Evolutionary conservation across 2,113 vertebrate genomes (phyloP).

Genomic region (Gallinago paraguaiae): DNA sequence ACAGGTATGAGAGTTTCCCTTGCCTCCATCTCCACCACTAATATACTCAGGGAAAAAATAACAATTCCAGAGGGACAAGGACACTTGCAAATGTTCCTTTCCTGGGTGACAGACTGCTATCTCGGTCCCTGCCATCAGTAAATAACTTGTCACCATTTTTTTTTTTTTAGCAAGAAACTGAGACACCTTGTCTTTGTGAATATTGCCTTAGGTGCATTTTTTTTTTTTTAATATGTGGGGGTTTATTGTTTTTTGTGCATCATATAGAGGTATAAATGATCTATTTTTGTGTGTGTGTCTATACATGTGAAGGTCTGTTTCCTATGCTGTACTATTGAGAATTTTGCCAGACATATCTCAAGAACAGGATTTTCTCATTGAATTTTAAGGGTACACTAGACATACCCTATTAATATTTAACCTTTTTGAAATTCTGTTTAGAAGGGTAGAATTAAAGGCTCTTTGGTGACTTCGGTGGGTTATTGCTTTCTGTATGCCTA

Average conservation of each 20-base stretch:
- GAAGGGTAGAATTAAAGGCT: neutral
- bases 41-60: neutral
- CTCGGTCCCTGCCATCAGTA: neutral
- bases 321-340: neutral
- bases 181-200: neutral
- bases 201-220: neutral
- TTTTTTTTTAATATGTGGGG: neutral
- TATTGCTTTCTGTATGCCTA: neutral
- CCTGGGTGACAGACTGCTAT: neutral
- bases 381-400: neutral
- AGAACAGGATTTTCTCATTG: neutral
- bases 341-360: neutral
- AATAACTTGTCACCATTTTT: neutral
- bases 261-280: accelerated
- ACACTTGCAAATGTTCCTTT: neutral
- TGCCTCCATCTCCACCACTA: neutral
- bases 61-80: neutral
- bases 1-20: neutral
- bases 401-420: neutral
- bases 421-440: neutral
- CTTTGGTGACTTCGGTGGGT: neutral
- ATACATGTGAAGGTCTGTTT: neutral
- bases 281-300: neutral
- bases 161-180: neutral
- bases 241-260: neutral